Evolutionary conservation across 2,888 invertebrate genomes (phyloP).

Genomic region (Conistra vaccinii): DNA sequence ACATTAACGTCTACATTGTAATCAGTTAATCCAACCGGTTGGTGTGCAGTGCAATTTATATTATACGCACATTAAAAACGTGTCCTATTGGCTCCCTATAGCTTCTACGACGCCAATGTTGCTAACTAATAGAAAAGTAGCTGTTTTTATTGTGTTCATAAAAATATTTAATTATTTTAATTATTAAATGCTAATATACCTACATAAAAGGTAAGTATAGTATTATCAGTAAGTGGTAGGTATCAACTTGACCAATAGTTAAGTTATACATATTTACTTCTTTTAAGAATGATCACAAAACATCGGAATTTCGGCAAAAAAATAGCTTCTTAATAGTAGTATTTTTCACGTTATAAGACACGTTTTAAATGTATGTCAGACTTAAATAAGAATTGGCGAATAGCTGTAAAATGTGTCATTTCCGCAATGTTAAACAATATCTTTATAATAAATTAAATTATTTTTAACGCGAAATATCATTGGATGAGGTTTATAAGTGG

Average conservation of each 20-base stretch:
- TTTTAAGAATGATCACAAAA: neutral
- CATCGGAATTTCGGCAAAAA: neutral
- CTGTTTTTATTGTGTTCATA: conserved; percentile 16
- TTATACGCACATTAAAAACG: conserved; percentile 48
- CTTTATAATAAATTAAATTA: conserved; percentile 24
- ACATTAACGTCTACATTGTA: conserved; percentile 61
- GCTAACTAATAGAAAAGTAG: conserved; percentile 24
- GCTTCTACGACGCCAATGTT: conserved; percentile 28
- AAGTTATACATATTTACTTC: neutral
- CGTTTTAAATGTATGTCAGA: conserved; percentile 28
- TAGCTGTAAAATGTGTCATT: conserved; percentile 47
- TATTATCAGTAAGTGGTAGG: too few relatives aligned
- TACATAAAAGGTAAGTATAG: conserved; percentile 3
- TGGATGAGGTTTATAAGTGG: conserved; percentile 28
- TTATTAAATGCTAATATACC: neutral
- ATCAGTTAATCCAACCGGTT: conserved; percentile 54
- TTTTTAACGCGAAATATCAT: conserved; percentile 32
- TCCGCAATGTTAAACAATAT: conserved; percentile 24
- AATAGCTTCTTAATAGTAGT: neutral
- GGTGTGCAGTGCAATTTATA: conserved; percentile 36
- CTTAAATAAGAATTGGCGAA: conserved; percentile 35
- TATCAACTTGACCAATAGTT: neutral
- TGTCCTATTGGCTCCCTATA: conserved; percentile 22
- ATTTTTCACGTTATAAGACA: conserved; percentile 15
- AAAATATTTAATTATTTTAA: conserved; percentile 28